These are phyloP conservation scores for Antedon mediterranea DNA, from an alignment of 53 echinoderm and acorn worm species.

Conservation along the genomic window DNA sequence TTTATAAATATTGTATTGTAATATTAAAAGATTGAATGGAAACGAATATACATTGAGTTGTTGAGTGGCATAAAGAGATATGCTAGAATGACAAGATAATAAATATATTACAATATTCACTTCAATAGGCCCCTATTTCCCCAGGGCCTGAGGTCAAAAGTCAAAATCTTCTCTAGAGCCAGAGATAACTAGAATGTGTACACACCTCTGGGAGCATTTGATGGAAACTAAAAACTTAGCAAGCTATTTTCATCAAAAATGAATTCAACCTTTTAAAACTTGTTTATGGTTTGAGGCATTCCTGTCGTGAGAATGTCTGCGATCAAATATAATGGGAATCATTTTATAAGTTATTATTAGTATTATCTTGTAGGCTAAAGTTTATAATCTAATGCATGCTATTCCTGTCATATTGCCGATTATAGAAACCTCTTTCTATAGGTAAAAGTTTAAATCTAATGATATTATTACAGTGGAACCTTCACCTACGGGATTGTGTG, in stretches of 20 bases:
- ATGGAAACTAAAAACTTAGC: not conserved
- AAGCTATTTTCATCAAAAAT: not conserved
- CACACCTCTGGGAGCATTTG: not conserved
- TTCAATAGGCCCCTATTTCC: not conserved
- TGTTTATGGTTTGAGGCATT: not conserved
- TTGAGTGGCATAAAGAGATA: no score
- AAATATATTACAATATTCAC: not conserved
- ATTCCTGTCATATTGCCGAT: no score
- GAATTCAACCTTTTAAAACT: not conserved
- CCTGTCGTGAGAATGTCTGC: not conserved
- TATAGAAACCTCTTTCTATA: no score
- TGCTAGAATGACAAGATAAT: no score
- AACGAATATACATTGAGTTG: no score
- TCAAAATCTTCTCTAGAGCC: not conserved
- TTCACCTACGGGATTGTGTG: no score
- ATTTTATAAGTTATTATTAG: not conserved
- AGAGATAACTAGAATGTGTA: not conserved
- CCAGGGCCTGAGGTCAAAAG: not conserved
- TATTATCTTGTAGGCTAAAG: not conserved
- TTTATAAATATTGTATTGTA: no score
- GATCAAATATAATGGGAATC: not conserved
- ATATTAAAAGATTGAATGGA: no score
- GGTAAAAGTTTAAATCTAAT: no score
- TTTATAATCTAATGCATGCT: no score
- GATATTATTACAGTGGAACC: no score